Conservation (phyloP, 2,888 invertebrate species). For the Chymomyza amoena region DNA sequence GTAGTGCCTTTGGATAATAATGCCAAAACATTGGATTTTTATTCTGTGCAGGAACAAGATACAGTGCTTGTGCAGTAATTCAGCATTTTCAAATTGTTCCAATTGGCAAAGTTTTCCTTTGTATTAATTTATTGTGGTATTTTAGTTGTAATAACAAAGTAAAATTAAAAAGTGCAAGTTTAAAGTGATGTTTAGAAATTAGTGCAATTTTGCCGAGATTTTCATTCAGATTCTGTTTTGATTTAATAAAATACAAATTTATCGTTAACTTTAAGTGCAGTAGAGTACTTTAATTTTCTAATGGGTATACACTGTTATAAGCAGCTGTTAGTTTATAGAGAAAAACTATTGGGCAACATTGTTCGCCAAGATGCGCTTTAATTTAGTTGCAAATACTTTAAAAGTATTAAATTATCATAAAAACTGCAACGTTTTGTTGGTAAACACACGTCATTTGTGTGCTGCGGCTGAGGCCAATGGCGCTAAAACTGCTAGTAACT, state of each 20-base stretch:
- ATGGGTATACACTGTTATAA: neutral
- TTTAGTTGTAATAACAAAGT: conserved; percentile 34
- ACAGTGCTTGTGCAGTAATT: conserved; percentile 83
- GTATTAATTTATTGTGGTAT: conserved; percentile 48
- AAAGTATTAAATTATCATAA: conserved; percentile 46
- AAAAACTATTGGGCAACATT: neutral
- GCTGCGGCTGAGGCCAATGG: conserved; percentile 17
- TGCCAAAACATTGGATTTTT: conserved; percentile 89
- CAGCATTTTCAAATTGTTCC: neutral
- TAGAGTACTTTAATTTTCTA: neutral
- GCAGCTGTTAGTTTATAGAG: neutral
- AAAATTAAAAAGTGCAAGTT: conserved; percentile 18
- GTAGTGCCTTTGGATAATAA: conserved; percentile 89
- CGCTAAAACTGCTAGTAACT: neutral
- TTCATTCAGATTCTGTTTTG: conserved; percentile 32
- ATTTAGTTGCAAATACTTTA: conserved; percentile 36
- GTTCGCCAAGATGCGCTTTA: conserved; percentile 26
- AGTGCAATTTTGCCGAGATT: conserved; percentile 32
- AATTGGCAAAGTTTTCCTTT: conserved; percentile 13
- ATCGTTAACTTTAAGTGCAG: conserved; percentile 25
- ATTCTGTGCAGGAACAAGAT: conserved; percentile 91
- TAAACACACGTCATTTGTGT: conserved; percentile 37
- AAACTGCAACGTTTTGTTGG: conserved; percentile 7
- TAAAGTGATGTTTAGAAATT: conserved; percentile 15
- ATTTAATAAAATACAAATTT: conserved; percentile 35